Evolutionary conservation across 2,888 invertebrate species (phyloP), one percentile per base, ranked within the genome.

Genomic region (Argyresthia goedartella): DNA sequence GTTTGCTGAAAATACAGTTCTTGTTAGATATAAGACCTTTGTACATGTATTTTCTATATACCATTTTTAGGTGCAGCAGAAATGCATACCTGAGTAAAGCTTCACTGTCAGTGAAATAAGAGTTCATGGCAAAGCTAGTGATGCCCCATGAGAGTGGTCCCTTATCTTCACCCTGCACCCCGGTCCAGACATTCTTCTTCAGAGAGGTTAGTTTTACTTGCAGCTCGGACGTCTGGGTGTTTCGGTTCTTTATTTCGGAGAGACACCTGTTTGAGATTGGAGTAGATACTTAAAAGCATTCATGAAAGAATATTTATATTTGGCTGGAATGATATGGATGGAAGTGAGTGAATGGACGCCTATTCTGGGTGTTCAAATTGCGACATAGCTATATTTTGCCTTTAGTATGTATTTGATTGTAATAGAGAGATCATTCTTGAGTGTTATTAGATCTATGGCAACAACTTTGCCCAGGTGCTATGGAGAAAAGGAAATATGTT

Each of bases 141-240:
- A 89, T 81, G 8, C 91, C 91, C 92, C 92, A 93, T 1, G 91
- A 91, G 16, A 93, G 60, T 0, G 93, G 92, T 49, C 79, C 82
- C 63, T 82, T 88, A 25, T 80, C 80, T 57, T 80, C 87, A 60
- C 54, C 76, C 59, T 79, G 80, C 34, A 88, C 73, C 6, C 93
- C 93, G 2, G 91, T 91, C 94, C 94, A 94, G 48, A 94, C 87
- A 74, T 92, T 92, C 69, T 91, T 92, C 65, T 91, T 92, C 34
- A 94, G 67, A 0, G 91, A 88, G 55, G 87, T 87, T 7, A 94
- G 71, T 68, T 92, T 92, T 8, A 92, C 88, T 73, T 92, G 91
- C 46, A 92, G 82, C 64, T 92, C 91, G 49, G 88, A 74, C 35
- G 89, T 76, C 63, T 90, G 89, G 53, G 70, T 68, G 55, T 73